Evolutionary conservation across 2,113 vertebrate species (phyloP), one percentile per base, ranked within the genome.

Genomic region (Fregetta grallaria): DNA sequence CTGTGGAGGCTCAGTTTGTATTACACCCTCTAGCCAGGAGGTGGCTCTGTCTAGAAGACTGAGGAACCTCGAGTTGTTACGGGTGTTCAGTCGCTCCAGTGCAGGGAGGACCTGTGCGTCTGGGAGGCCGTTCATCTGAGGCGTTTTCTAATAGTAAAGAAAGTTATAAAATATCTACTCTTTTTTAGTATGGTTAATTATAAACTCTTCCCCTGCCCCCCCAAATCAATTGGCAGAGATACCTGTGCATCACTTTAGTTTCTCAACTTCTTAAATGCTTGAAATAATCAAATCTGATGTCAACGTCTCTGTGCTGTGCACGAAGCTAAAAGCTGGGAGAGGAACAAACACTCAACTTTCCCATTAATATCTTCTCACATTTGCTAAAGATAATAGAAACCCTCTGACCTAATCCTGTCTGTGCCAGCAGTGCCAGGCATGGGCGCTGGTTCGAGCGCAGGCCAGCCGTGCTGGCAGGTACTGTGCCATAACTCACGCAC

Each of bases 401-500:
- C 36, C 67, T 40, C 62, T 53, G 58, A 23, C 5, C 26, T 44
- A 63, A 52, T 45, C 72, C 62, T 67, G 36, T 4, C 53, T 5
- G 16, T 65, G 38, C n/a, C 63, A 36, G 58, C 27, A 26, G 61
- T 44, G 67, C 45, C 66, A 42, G 32, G 13, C 13, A 1, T 4
- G 38, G 38, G 38, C 3, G 2, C 38, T 29, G 47, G 47, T 30
- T 56, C 1, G 1, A 67, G 50, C 3, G 0, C 26, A 20, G 52
- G 67, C 47, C 44, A n/a, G 66, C 30, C 4, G 0, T 13, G 15
- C 71, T 50, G 63, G 44, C 20, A 23, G 20, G 36, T 53, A 11
- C 42, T 21, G 70, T 27, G 63, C 29, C n/a, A 7, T 29, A 58
- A 22, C 29, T 53, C 65, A 13, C 0, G 0, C 2, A 3, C 38